Base-by-base conservation (phyloP, 2,888 invertebrate genomes). In the Drosophila borborema region DNA sequence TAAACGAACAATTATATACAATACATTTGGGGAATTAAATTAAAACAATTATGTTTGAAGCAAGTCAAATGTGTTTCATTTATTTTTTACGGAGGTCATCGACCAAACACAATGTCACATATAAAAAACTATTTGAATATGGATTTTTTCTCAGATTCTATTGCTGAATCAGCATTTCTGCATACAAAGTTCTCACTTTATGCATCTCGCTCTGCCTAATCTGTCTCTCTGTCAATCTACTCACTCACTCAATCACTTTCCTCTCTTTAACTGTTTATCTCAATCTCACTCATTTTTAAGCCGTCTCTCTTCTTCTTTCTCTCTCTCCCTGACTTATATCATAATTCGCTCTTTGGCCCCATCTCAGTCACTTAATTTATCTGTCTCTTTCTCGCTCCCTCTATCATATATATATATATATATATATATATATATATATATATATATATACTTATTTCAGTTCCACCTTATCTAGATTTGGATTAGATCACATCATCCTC, bases 1-100 rank as follows among this genome's bases (percentile, higher is more conserved):
- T 51, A 58, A 41, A 66, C 45, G 43, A 76, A 66, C 72, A 81
- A 74, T 67, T 74, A 78, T 81, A 65, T 70, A 78, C 78, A 74
- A 63, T 55, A 60, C 20, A 81, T 65, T 77, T 80, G 65, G 64
- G 55, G 51, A 64, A 77, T 66, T 72, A 67, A 78, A 81, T 63
- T 63, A 58, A 68, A 55, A 81, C 63, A 72, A 77, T 64, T 81
- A 72, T 64, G 66, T 80, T 68, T 64, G 61, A 49, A 63, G n/a
- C 34, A 31, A 77, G 36, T 18, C 53, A 14, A 23, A 20, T n/a
- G 41, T n/a, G n/a, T 41, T 41, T 41, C 8, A 41, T 41, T 41
- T n/a, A 10, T 14, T 34, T 34, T 2, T 46, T n/a, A n/a, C 12
- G 20, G n/a, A 6, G 16, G 5, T 9, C 16, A 1, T 23, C 3